These are phyloP conservation scores for Pycnonotus jocosus DNA, from an alignment of 2,113 vertebrate species.

Conservation along the genomic window DNA sequence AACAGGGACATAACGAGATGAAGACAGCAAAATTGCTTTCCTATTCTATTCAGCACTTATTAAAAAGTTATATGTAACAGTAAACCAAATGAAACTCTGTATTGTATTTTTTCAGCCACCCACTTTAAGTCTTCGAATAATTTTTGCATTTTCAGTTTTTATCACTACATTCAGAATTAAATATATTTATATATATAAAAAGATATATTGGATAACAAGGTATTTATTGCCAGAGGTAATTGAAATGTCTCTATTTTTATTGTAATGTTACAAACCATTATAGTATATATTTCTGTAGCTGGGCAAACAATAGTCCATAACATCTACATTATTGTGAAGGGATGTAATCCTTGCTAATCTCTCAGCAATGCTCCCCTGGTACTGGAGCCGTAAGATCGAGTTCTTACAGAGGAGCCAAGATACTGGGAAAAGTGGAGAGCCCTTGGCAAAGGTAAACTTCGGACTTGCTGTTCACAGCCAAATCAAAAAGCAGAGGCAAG, in stretches of 20 bases:
- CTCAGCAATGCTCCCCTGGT: neutral
- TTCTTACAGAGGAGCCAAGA: neutral
- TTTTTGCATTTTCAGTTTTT: constrained; percentile 41
- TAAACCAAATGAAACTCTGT: neutral
- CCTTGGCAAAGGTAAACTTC: neutral
- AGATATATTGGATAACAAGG: constrained; percentile 32
- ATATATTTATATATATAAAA: constrained; percentile 29
- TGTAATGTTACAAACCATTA: constrained; percentile 18
- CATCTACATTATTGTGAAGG: neutral
- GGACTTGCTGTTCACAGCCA: neutral
- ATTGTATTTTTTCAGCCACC: constrained; percentile 17
- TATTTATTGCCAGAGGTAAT: constrained; percentile 55
- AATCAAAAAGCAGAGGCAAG: neutral
- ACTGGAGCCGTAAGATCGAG: neutral
- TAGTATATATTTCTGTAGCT: constrained; percentile 16
- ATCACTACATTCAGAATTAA: constrained; percentile 22
- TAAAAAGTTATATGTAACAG: neutral
- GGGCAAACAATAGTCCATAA: neutral
- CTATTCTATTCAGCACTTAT: neutral
- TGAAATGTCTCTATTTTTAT: constrained; percentile 51
- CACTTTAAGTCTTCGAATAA: constrained; percentile 3
- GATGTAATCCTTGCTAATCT: neutral
- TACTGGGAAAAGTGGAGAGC: neutral
- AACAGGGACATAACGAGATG: neutral
- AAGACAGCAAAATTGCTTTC: neutral